These are phyloP conservation scores for Sebastes cheni DNA, from an alignment of 2,797 vertebrate genomes.

Conservation along the genomic window DNA sequence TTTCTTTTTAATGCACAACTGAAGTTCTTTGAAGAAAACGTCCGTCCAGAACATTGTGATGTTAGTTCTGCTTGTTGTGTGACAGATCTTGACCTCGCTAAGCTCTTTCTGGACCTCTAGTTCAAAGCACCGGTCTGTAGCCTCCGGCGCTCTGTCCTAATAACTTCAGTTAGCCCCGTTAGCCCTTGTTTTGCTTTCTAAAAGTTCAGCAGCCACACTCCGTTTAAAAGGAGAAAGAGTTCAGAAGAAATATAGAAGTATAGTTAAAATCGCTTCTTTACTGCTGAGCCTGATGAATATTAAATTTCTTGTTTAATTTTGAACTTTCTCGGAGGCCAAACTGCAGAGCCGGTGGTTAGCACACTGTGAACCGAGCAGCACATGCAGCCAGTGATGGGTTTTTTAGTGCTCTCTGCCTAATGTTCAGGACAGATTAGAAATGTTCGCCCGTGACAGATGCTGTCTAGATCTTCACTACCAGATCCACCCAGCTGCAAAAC, in stretches of 20 bases:
- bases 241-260: neutral
- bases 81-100: constrained; percentile 73
- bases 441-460: constrained; percentile 80
- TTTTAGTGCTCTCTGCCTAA: constrained; percentile 82
- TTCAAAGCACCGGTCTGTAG: constrained; percentile 79
- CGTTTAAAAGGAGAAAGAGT: neutral
- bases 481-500: constrained; percentile 88
- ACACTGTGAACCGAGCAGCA: constrained; percentile 56
- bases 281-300: constrained; percentile 29
- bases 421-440: constrained; percentile 88
- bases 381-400: constrained; percentile 62
- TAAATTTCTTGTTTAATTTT: constrained; percentile 20
- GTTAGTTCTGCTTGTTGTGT: constrained; percentile 53
- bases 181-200: constrained; percentile 78
- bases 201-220: constrained; percentile 34
- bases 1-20: neutral
- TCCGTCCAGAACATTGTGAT: constrained; percentile 14
- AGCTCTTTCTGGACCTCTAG: constrained; percentile 65
- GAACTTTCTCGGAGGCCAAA: constrained; percentile 23
- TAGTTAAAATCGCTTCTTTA: constrained; percentile 11
- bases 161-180: constrained; percentile 87
- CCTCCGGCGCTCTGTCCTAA: constrained; percentile 88
- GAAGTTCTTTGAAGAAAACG: constrained; percentile 18
- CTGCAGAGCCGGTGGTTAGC: constrained; percentile 37
- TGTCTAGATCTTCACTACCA: constrained; percentile 85